Base-by-base conservation (phyloP, 2,797 vertebrate species). In the Urocyon cinereoargenteus region DNA sequence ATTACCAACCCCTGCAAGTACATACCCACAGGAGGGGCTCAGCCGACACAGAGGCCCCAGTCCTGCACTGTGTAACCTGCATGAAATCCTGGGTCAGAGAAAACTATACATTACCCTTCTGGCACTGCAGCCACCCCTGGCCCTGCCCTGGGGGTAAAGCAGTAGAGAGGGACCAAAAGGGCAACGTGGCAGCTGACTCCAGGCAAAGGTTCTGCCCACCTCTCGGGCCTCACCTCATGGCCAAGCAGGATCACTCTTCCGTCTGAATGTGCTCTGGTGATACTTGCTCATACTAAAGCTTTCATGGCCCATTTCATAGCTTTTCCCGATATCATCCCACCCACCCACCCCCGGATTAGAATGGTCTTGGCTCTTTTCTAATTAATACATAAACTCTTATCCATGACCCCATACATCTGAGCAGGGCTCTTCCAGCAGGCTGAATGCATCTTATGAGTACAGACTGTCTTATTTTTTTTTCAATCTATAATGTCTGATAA, bases 181-280 rank as follows among this genome's bases (percentile, higher is more conserved):
- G 36, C 94, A n/a, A 3, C 90, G 40, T 19, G 5, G 53, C 6
- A 62, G 51, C 73, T 13, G 28, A n/a, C 51, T 45, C 36, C 11
- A 18, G 34, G 85, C 62, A 26, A 36, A 59, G 55, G 31, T 11
- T 78, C 68, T 5, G 57, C 87, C 62, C 19, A 22, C 49, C 61
- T 64, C 62, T 22, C n/a, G 9, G 31, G 28, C 28, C 88, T 34
- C 2, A n/a, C 15, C 36, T 82, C 14, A 49, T 10, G 0, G 40
- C 28, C 49, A 34, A 57, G 31, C 49, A 22, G 77, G 26, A 22
- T 15, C 12, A 8, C 0, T 19, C 53, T 36, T 53, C 91, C 45
- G 3, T 51, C 22, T 7, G 2, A 53, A 64, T 0, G 3, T 0
- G 5, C 40, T 57, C 31, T 22, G 53, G 59, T 12, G 26, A 75